Percentiles rank a stretch among this genome's conserved stretches.
phyloP scores from a whole-genome alignment of 2,797 vertebrate species.

The Falco concolor region DNA sequence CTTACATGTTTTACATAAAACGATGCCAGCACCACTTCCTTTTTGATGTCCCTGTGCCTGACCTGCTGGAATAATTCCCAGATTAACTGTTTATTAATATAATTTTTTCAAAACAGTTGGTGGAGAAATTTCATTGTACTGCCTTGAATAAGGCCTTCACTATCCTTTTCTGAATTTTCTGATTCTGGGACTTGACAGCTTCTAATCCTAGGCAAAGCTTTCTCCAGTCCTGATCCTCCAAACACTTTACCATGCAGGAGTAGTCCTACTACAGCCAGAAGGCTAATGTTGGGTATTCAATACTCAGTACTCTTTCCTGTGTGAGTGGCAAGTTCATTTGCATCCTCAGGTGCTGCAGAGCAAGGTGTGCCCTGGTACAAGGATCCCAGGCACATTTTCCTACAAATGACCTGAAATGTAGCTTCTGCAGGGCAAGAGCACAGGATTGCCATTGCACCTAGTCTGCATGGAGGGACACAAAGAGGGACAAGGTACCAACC shows the following conservation, averaged over 20 bases:
- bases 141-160: neutral
- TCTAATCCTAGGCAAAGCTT: neutral
- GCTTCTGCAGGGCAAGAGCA: neutral
- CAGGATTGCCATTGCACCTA: neutral
- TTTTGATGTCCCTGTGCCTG: neutral
- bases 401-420: neutral
- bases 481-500: neutral
- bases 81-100: conserved; percentile 14
- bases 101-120: neutral
- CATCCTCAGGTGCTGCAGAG: neutral
- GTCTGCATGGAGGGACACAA: neutral
- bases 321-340: neutral
- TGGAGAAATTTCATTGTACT: neutral
- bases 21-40: neutral
- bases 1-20: neutral
- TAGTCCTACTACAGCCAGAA: neutral
- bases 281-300: neutral
- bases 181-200: neutral
- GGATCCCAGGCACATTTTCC: neutral
- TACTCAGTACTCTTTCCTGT: neutral
- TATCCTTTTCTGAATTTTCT: neutral
- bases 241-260: neutral
- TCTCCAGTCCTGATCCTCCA: neutral
- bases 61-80: neutral
- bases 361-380: neutral